phyloP scores from a whole-genome alignment of 2,888 invertebrate genomes.

The Papilio protenor region DNA sequence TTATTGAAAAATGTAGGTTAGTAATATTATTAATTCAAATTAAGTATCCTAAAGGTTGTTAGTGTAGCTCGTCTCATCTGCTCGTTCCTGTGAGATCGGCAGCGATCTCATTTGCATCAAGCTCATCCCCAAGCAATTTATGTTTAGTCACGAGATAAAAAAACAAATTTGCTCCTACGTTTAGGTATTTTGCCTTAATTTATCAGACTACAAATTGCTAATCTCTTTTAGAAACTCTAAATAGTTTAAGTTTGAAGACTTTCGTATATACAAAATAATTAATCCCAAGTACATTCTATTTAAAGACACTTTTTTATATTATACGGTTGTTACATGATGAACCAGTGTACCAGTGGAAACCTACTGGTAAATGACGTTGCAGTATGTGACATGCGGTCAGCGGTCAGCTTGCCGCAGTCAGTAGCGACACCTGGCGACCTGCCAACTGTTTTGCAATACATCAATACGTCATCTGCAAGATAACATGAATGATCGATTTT shows the following conservation, averaged over 20 bases:
- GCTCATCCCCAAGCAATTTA: constrained; percentile 18
- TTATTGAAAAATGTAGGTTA: neutral
- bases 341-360: neutral
- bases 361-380: neutral
- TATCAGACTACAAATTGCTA: neutral
- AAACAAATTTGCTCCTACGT: constrained; percentile 4
- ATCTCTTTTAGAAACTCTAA: neutral
- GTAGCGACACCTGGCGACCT: neutral
- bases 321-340: too few relatives aligned
- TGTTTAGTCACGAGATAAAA: constrained; percentile 7
- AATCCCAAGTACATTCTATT: too few relatives aligned
- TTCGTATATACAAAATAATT: too few relatives aligned
- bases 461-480: constrained; percentile 7
- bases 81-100: constrained; percentile 23
- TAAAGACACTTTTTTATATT: too few relatives aligned
- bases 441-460: constrained; percentile 2
- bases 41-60: neutral
- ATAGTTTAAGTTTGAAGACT: neutral
- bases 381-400: constrained; percentile 4
- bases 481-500: neutral
- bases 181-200: neutral
- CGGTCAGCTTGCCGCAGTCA: constrained; percentile 15
- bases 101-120: constrained; percentile 28
- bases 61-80: neutral
- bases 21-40: neutral